Conservation (phyloP, 2,888 invertebrate species). For the Artemia sp. region DNA sequence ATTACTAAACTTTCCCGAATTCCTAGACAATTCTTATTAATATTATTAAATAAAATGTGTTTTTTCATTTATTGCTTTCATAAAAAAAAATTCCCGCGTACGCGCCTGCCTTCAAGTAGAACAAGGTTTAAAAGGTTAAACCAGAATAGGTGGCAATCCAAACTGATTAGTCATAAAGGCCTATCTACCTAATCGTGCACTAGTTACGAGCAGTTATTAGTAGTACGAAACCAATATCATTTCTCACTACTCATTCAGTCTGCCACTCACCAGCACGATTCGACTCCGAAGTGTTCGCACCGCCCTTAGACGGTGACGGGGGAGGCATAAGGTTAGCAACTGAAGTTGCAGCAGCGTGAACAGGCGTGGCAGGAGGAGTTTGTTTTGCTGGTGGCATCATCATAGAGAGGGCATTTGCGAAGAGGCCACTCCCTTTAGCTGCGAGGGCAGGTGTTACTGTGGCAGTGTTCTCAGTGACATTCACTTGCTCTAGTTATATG, state of each 20-base stretch:
- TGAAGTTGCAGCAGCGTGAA: constrained; percentile 4
- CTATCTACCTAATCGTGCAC: neutral
- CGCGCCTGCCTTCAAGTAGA: too few relatives aligned
- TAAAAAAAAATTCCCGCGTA: too few relatives aligned
- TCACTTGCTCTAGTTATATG: constrained; percentile 2
- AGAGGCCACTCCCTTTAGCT: neutral
- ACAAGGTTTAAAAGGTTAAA: too few relatives aligned
- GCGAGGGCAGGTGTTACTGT: neutral
- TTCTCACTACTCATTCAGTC: neutral
- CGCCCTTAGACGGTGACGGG: neutral
- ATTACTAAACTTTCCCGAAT: too few relatives aligned
- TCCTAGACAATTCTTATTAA: too few relatives aligned
- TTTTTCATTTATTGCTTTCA: too few relatives aligned
- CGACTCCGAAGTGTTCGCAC: constrained; percentile 1
- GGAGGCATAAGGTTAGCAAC: constrained; percentile 2
- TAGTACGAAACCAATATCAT: neutral
- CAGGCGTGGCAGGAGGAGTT: constrained; percentile 14
- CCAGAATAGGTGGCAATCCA: too few relatives aligned
- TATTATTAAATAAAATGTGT: too few relatives aligned
- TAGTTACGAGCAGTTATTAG: constrained; percentile 11
- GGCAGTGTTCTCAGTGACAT: constrained; percentile 5
- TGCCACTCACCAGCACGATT: constrained; percentile 12
- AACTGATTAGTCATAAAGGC: too few relatives aligned
- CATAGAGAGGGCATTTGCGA: constrained; percentile 4
- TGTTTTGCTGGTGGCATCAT: constrained; percentile 13